Percentiles rank a stretch among this genome's conserved stretches.
Conservation (phyloP, 2,797 vertebrate genomes). For the Nannoperca australis region DNA sequence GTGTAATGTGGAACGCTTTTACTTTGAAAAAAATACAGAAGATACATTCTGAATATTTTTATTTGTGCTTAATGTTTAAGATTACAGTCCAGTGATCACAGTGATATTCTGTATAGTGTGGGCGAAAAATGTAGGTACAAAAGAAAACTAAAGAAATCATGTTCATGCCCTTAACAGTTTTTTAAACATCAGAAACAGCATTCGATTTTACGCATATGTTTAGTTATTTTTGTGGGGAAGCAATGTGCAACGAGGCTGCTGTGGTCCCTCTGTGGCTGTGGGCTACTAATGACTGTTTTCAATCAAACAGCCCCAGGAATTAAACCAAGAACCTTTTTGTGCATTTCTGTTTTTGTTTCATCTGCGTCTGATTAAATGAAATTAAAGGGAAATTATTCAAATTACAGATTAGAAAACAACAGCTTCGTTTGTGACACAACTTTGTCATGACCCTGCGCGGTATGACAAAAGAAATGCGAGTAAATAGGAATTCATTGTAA, state of each 20-base stretch:
- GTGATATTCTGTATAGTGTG: background rate
- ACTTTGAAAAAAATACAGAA: background rate
- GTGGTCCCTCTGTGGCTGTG: too few relatives aligned
- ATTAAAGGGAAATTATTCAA: background rate
- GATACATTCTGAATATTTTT: background rate
- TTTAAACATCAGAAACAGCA: too few relatives aligned
- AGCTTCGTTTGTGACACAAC: background rate
- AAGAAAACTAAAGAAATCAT: background rate
- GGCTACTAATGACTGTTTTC: background rate
- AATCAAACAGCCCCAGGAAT: background rate
- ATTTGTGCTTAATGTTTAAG: background rate
- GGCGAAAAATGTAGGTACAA: background rate
- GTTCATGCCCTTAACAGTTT: too few relatives aligned
- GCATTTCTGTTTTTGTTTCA: background rate
- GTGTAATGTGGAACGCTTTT: background rate
- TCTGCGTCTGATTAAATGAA: background rate
- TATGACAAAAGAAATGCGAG: background rate
- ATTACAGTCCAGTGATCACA: background rate
- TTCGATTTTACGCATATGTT: too few relatives aligned
- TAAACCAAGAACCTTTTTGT: background rate
- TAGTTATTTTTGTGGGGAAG: too few relatives aligned
- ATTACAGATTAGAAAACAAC: background rate
- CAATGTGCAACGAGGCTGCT: too few relatives aligned
- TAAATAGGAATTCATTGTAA: background rate
- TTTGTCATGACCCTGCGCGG: background rate